These are phyloP conservation scores for Tanaodytes sp. DNA, from an alignment of 2,888 invertebrate species.

Conservation along the genomic window DNA sequence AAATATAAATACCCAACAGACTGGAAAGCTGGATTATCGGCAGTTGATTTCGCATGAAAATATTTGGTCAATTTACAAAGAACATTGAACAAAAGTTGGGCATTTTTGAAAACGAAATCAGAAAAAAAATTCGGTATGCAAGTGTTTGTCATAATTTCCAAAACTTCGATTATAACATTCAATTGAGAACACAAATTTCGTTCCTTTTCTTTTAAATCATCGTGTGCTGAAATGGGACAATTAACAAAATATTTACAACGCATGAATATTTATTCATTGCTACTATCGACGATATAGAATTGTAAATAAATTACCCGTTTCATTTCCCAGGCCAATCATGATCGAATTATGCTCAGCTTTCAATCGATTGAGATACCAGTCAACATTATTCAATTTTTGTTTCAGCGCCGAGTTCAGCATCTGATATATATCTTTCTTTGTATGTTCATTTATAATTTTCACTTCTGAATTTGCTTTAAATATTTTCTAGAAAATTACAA, in stretches of 20 bases:
- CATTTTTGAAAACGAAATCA: slow-evolving; percentile 76
- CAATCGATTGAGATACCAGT: slow-evolving; percentile 64
- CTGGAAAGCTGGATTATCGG: slow-evolving; percentile 74
- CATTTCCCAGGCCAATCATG: slow-evolving; percentile 57
- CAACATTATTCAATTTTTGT: slow-evolving; percentile 63
- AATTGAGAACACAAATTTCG: slow-evolving; percentile 77
- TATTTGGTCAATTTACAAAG: slow-evolving; percentile 77
- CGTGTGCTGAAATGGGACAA: slow-evolving; percentile 64
- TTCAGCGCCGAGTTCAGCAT: slow-evolving; percentile 71
- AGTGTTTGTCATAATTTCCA: slow-evolving; percentile 75
- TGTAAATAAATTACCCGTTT: slow-evolving; percentile 53
- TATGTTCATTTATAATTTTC: slow-evolving; percentile 69
- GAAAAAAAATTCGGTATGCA: slow-evolving; percentile 71
- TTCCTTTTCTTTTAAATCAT: slow-evolving; percentile 75
- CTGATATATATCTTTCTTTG: slow-evolving; percentile 67
- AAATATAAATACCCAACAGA: slow-evolving; percentile 75
- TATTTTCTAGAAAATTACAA: too few species aligned
- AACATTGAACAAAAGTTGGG: slow-evolving; percentile 75
- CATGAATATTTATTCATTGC: background rate
- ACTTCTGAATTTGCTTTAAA: slow-evolving; percentile 49
- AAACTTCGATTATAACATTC: slow-evolving; percentile 75
- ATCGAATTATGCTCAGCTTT: slow-evolving; percentile 64
- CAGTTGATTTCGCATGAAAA: slow-evolving; percentile 75
- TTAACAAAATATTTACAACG: slow-evolving; percentile 1
- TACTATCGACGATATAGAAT: too few species aligned